phyloP scores from a whole-genome alignment of 1,140 invertebrate species.

The Drosophila teissieri region DNA sequence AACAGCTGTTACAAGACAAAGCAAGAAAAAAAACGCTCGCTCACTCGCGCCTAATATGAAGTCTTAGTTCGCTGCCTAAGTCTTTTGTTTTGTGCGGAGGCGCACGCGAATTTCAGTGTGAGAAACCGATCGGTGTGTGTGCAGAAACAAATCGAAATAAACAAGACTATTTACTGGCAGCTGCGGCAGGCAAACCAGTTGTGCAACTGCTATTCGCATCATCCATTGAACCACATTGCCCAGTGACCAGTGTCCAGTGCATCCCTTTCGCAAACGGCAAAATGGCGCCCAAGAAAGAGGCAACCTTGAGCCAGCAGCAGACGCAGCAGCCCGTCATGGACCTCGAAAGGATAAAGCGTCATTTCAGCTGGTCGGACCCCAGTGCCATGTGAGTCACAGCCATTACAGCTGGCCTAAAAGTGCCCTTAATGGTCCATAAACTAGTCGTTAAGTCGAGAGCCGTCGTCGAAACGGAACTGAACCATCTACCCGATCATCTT shows the following conservation, averaged over 20 bases:
- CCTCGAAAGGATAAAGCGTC: constrained; percentile 79
- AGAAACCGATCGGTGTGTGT: constrained; percentile 35
- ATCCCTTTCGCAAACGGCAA: constrained; percentile 19
- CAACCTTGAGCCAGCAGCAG: constrained; percentile 75
- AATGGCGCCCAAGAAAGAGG: constrained; percentile 78
- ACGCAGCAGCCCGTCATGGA: constrained; percentile 69
- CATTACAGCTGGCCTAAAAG: constrained; percentile 19
- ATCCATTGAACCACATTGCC: constrained; percentile 47
- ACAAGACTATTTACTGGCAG: constrained; percentile 63
- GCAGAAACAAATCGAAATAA: constrained; percentile 52
- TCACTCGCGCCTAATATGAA: constrained; percentile 50
- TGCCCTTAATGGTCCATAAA: constrained; percentile 45
- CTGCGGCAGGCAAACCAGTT: constrained; percentile 61
- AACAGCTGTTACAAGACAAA: constrained; percentile 42
- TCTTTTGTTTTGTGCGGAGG: constrained; percentile 65
- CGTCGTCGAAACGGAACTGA: constrained; percentile 47
- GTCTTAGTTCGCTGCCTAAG: constrained; percentile 71
- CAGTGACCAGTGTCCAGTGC: constrained; percentile 42
- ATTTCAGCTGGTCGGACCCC: constrained; percentile 81
- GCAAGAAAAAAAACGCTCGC: constrained; percentile 10
- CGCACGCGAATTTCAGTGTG: constrained; percentile 64
- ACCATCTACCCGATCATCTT: constrained; percentile 28
- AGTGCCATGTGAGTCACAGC: constrained; percentile 80
- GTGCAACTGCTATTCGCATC: constrained; percentile 68
- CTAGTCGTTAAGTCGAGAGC: constrained; percentile 32